Percentiles rank a stretch among this genome's conserved stretches.
Conservation (phyloP, 2,888 invertebrate species). For the Labia minor region DNA sequence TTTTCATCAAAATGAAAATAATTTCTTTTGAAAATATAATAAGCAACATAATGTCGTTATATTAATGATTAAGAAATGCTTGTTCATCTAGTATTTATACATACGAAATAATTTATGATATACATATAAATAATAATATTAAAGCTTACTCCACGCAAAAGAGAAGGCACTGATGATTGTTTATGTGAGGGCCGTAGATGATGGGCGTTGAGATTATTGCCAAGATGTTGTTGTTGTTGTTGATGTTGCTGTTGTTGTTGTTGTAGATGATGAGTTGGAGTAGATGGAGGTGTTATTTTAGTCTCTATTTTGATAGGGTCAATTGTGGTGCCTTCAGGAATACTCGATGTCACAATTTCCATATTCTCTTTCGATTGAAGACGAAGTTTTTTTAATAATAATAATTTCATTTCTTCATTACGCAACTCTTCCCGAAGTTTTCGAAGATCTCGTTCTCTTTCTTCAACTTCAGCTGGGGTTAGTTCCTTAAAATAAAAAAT, state of each 20-base stretch:
- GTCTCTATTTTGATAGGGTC: conserved; percentile 23
- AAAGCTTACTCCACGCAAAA: conserved; percentile 38
- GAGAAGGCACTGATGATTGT: conserved; percentile 36
- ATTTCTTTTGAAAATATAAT: no score
- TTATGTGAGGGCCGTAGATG: conserved; percentile 33
- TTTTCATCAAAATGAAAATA: no score
- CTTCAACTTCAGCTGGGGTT: conserved; percentile 61
- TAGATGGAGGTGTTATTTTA: conserved; percentile 28
- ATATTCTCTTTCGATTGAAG: conserved; percentile 69
- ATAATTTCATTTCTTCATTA: conserved; percentile 93
- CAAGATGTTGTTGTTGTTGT: conserved; percentile 21
- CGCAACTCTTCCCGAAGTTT: conserved; percentile 78
- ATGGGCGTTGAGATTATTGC: conserved; percentile 23
- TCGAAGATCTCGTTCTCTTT: conserved; percentile 65
- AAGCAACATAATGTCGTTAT: no score
- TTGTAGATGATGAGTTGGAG: conserved; percentile 26
- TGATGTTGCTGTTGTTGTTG: conserved; percentile 29
- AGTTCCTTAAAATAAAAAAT: conserved; percentile 42
- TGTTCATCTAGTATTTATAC: no score
- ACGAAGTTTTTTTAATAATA: conserved; percentile 82
- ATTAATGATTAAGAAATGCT: no score
- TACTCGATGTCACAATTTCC: conserved; percentile 33
- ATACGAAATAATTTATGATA: no score
- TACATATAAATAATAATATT: no score
- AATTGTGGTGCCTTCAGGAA: conserved; percentile 25